These are phyloP conservation scores for Arctopsyche grandis DNA, from an alignment of 1,140 invertebrate species.

Conservation along the genomic window DNA sequence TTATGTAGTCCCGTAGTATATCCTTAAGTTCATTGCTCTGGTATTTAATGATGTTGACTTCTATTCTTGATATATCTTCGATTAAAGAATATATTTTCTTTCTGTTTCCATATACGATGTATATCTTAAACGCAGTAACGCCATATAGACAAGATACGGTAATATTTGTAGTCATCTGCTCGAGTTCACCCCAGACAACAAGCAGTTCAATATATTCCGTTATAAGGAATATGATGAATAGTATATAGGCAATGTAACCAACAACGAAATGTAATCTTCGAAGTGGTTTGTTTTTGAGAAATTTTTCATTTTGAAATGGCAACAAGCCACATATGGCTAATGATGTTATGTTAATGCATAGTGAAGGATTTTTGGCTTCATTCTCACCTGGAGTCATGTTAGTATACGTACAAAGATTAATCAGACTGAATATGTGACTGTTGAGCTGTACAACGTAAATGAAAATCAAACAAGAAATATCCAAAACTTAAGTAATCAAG, in stretches of 20 bases:
- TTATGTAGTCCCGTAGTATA: conserved; percentile 40
- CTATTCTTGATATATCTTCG: conserved; percentile 41
- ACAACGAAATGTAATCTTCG: conserved; percentile 34
- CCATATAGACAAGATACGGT: conserved; percentile 52
- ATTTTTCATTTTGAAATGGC: conserved; percentile 49
- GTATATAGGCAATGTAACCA: conserved; percentile 40
- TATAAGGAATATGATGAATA: conserved; percentile 51
- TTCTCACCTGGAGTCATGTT: background rate
- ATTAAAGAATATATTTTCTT: conserved; percentile 40
- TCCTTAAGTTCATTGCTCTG: conserved; percentile 35
- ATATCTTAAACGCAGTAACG: conserved; percentile 51
- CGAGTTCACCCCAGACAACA: conserved; percentile 51
- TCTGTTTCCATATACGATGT: conserved; percentile 46
- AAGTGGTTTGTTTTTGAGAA: conserved; percentile 41
- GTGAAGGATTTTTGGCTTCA: conserved; percentile 35
- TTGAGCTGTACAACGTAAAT: background rate
- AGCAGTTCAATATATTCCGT: conserved; percentile 52
- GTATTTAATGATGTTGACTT: conserved; percentile 42
- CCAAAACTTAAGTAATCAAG: background rate
- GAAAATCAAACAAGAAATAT: background rate
- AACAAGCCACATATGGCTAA: conserved; percentile 50
- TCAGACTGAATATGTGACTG: background rate
- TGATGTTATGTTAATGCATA: conserved; percentile 49
- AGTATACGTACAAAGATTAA: background rate
- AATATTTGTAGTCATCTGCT: conserved; percentile 54